Evolutionary conservation across 2,888 invertebrate genomes (phyloP).

Genomic region (Eupithecia tripunctaria): DNA sequence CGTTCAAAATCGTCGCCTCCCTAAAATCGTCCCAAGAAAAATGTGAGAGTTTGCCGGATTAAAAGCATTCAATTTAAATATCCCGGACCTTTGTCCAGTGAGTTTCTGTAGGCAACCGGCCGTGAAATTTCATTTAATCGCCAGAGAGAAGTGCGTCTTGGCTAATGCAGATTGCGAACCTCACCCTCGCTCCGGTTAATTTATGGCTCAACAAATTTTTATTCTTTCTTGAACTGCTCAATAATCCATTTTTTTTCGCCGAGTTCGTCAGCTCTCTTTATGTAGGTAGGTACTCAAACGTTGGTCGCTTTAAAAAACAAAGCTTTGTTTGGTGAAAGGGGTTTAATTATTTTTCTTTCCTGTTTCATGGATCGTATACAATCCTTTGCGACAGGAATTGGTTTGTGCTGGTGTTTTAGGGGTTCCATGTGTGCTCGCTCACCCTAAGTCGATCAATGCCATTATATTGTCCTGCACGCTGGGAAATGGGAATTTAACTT

Average conservation of each 20-base stretch:
- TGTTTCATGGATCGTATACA: background rate
- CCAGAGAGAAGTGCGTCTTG: slow-evolving; percentile 78
- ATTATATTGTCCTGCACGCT: background rate
- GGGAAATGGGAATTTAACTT: slow-evolving; percentile 49
- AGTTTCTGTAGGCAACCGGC: slow-evolving; percentile 75
- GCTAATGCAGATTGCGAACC: slow-evolving; percentile 81
- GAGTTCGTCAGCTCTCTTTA: slow-evolving; percentile 45
- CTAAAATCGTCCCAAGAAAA: slow-evolving; percentile 58
- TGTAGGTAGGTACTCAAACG: background rate
- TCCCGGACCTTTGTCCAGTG: slow-evolving; percentile 78
- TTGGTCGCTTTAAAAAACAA: slow-evolving; percentile 10
- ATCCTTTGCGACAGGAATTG: slow-evolving; percentile 10
- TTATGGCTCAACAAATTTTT: slow-evolving; percentile 82
- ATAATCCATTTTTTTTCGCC: slow-evolving; percentile 66
- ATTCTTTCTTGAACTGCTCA: slow-evolving; percentile 78
- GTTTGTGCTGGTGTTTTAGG: background rate
- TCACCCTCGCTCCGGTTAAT: slow-evolving; percentile 73
- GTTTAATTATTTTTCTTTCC: slow-evolving; percentile 9
- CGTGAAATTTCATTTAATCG: slow-evolving; percentile 83
- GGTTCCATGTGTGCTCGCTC: background rate
- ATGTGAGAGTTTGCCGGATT: slow-evolving; percentile 67
- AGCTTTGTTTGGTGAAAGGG: slow-evolving; percentile 9
- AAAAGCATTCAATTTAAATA: slow-evolving; percentile 80
- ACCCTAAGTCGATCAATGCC: background rate
- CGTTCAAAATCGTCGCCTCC: slow-evolving; percentile 43